Conservation (phyloP, 2,888 invertebrate species). For the Cheilosia grossa region DNA sequence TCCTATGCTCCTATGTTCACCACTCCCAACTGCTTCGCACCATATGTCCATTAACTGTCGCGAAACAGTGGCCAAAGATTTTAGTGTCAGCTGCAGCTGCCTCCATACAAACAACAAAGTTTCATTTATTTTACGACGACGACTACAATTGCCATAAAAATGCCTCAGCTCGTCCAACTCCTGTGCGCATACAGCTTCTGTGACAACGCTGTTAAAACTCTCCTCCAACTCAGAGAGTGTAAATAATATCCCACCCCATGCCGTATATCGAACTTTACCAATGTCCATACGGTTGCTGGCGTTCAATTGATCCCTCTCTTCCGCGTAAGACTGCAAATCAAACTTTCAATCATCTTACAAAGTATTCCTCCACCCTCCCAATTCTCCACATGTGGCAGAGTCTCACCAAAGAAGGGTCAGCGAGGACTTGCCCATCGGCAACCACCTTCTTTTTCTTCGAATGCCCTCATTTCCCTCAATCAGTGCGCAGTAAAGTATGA, state of each 20-base stretch:
- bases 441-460: slow-evolving; percentile 40
- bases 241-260: too few species aligned
- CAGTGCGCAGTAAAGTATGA: slow-evolving; percentile 74
- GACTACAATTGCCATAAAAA: slow-evolving; percentile 53
- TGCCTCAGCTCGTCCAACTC: slow-evolving; percentile 25
- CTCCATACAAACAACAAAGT: slow-evolving; percentile 63
- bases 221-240: not conserved
- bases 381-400: slow-evolving; percentile 50
- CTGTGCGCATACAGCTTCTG: not conserved
- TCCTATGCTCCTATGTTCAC: not conserved
- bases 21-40: slow-evolving; percentile 17
- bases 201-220: slow-evolving; percentile 20
- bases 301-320: slow-evolving; percentile 55
- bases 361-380: slow-evolving; percentile 46
- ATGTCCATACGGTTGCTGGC: slow-evolving; percentile 33
- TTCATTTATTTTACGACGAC: slow-evolving; percentile 66
- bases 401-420: slow-evolving; percentile 43
- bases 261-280: slow-evolving; percentile 9
- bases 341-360: slow-evolving; percentile 71
- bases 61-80: slow-evolving; percentile 32
- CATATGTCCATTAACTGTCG: slow-evolving; percentile 42
- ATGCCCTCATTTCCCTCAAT: slow-evolving; percentile 74
- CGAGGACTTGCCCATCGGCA: slow-evolving; percentile 33
- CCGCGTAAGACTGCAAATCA: slow-evolving; percentile 76
- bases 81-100: slow-evolving; percentile 49